Percentiles rank a stretch among this genome's conserved stretches.
Conservation (phyloP, 2,888 invertebrate species). For the Stegophylla sp. region DNA sequence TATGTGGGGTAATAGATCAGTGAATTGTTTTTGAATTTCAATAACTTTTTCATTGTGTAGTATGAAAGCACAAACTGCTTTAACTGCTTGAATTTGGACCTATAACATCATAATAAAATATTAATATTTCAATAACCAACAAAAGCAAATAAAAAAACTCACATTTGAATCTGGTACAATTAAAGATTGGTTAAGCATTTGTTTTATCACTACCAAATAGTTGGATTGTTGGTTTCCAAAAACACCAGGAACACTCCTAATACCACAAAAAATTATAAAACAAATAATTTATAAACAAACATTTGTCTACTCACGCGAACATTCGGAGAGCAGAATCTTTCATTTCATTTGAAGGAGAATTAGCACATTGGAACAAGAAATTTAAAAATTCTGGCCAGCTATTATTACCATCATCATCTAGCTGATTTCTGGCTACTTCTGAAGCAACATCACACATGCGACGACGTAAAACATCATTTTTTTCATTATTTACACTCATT, state of each 20-base stretch:
- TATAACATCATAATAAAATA: slow-evolving; percentile 60
- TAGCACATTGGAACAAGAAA: slow-evolving; percentile 93
- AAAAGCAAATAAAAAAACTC: slow-evolving; percentile 1
- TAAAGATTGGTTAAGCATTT: slow-evolving; percentile 84
- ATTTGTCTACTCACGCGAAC: slow-evolving; percentile 76
- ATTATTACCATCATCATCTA: slow-evolving; percentile 95
- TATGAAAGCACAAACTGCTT: slow-evolving; percentile 86
- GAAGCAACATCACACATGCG: slow-evolving; percentile 94
- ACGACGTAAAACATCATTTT: slow-evolving; percentile 78
- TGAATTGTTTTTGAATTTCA: slow-evolving; percentile 86
- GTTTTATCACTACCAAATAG: slow-evolving; percentile 91
- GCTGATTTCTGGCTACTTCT: slow-evolving; percentile 92
- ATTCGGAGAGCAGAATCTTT: slow-evolving; percentile 94
- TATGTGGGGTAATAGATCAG: slow-evolving; percentile 81
- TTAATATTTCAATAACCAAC: not conserved
- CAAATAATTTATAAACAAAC: not conserved
- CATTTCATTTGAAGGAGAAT: slow-evolving; percentile 79
- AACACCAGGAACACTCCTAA: slow-evolving; percentile 89
- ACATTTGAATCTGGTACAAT: slow-evolving; percentile 54
- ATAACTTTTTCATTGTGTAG: slow-evolving; percentile 91
- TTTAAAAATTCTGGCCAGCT: slow-evolving; percentile 93
- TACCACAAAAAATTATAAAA: slow-evolving; percentile 60
- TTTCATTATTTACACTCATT: slow-evolving; percentile 82
- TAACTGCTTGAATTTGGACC: slow-evolving; percentile 81
- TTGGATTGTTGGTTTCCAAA: slow-evolving; percentile 95